Evolutionary conservation across 2,797 vertebrate genomes (phyloP).

Genomic region (Macrochelys suwanniensis): DNA sequence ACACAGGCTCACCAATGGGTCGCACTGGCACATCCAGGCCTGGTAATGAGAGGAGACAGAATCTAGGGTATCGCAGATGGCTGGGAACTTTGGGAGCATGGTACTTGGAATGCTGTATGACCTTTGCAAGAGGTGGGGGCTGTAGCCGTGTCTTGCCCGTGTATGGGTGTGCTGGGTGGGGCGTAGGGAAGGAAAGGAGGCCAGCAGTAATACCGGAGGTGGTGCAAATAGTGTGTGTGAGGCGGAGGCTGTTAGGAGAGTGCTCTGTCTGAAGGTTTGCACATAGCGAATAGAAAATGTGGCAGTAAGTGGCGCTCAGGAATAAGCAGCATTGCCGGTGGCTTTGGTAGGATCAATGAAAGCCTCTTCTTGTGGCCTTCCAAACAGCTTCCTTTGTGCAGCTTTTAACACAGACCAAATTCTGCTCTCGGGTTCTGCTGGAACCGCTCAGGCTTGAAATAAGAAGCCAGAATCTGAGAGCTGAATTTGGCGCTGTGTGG

Average conservation of each 20-base stretch:
- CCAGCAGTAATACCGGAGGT: not conserved
- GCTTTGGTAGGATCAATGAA: not conserved
- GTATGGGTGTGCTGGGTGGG: too few species aligned
- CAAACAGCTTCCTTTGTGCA: not conserved
- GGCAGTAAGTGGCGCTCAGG: not conserved
- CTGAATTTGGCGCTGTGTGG: not conserved
- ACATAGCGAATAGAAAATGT: not conserved
- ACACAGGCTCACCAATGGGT: not conserved
- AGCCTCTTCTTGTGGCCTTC: not conserved
- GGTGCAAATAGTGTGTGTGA: not conserved
- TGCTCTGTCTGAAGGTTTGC: not conserved
- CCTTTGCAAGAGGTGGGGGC: not conserved
- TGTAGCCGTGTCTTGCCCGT: too few species aligned
- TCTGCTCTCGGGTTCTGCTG: not conserved
- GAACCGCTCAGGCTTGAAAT: not conserved
- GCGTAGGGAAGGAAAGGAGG: not conserved
- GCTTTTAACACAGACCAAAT: not conserved
- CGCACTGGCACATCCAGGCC: not conserved
- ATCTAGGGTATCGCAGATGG: not conserved
- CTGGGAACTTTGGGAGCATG: not conserved
- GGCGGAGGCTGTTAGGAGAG: not conserved
- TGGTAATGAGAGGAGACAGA: not conserved
- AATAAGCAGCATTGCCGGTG: not conserved
- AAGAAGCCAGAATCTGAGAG: not conserved
- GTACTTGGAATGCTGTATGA: not conserved